Conservation (phyloP, 2,888 invertebrate genomes). For the Tortrix viridana region DNA sequence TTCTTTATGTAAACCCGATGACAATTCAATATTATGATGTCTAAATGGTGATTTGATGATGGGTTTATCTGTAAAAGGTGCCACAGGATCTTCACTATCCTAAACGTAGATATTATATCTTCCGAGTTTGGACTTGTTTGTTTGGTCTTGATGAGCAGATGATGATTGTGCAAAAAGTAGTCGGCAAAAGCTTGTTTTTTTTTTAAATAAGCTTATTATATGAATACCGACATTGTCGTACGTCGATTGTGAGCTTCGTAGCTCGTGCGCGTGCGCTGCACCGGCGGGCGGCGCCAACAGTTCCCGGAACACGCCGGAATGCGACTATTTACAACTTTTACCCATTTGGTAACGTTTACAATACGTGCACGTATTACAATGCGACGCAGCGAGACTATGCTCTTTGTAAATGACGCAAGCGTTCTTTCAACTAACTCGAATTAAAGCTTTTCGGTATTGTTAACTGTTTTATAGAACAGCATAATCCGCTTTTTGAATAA, state of each 20-base stretch:
- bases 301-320: slow-evolving; percentile 77
- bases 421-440: not conserved
- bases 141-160: too few species aligned
- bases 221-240: not conserved
- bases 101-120: too few species aligned
- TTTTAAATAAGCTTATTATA: too few species aligned
- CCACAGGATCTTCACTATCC: too few species aligned
- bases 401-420: slow-evolving; percentile 23
- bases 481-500: too few species aligned
- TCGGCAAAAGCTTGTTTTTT: too few species aligned
- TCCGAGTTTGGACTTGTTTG: too few species aligned
- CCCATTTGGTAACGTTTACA: slow-evolving; percentile 80
- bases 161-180: not conserved
- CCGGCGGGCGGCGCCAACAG: slow-evolving; percentile 63
- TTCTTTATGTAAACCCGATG: too few species aligned
- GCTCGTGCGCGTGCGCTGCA: slow-evolving; percentile 26
- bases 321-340: slow-evolving; percentile 82
- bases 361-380: slow-evolving; percentile 65
- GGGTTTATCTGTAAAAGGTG: too few species aligned
- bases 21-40: not conserved
- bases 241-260: slow-evolving; percentile 44
- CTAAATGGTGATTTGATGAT: too few species aligned
- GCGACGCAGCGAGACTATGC: slow-evolving; percentile 25
- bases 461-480: too few species aligned
- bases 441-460: too few species aligned